Evolutionary conservation across 2,888 invertebrate genomes (phyloP), one percentile per base, ranked within the genome.

Genomic region (Galeopsomyia nigrocyanea): DNA sequence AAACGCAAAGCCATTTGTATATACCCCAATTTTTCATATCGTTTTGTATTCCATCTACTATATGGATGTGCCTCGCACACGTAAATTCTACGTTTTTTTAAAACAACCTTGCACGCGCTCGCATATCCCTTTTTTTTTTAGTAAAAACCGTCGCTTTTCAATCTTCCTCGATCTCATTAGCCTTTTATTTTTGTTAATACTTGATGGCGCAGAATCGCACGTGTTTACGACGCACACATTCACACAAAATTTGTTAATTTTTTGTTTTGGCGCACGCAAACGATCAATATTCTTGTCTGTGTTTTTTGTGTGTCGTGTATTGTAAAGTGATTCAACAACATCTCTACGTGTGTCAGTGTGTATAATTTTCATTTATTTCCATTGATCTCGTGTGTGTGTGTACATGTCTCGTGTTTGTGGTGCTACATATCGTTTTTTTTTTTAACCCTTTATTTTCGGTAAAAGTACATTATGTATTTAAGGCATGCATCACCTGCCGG

Each of bases 401-500:
- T 17, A 17, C 22, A 26, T 64, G 22, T 56, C n/a, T 26, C 19
- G 31, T 61, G 26, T 53, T 31, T 62, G 31, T 50, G n/a, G 17
- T 50, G 21, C 31, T 31, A 31, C 31, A 31, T 31, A 31, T 55
- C 9, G 21, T 57, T 51, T 51, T 47, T 17, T 58, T 2, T 65
- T 2, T 60, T 13, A 26, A 51, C 58, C 13, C 21, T 56, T 60
- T 69, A 71, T 73, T 47, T 68, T 68, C 53, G 50, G 53, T 72
- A 75, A 69, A 72, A 72, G 57, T 75, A 64, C 73, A 70, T 73
- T 72, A 72, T 79, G 80, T 82, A 81, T 26, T n/a, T 83, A 83
- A 83, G 83, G 83, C 83, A 82, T 82, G 82, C 81, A 81, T 82
- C 81, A 81, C 81, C 80, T 78, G 79, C 79, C 79, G 79, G 80